Base-by-base conservation (phyloP, 35 echinoderm and acorn worm species). In the Apostichopus parvimensis region DNA sequence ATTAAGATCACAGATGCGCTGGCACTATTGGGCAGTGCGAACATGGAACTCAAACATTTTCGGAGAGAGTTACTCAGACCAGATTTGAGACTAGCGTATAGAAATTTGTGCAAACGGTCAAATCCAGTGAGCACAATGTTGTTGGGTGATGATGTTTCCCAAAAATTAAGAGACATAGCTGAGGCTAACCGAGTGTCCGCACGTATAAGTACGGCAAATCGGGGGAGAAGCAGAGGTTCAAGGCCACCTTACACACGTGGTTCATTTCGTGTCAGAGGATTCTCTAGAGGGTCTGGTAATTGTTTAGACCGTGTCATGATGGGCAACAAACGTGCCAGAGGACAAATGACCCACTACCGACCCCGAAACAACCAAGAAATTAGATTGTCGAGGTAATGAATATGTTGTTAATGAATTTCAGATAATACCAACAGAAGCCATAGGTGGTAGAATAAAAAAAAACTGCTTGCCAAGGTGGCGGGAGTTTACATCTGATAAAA, bases 401-500 rank as follows among this genome's bases (percentile, higher is more conserved):
- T 28, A 28, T 28, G 26, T 28, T 15, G 14, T 10, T 8, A 65
- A 65, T 20, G 8, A 22, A 22, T 15, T 78, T 10, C 76, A 78
- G 7, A 1, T 28, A 28, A 28, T 28, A 28, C 1, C 26, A 28
- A 28, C 26, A 28, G 26, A 28, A 28, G 26, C n/a, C 10, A 20
- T 28, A 15, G 25, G 11, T 11, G 25, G 76, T 8, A 78, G 25
- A 78, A 8, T 65, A 15, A 65, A 65, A n/a, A n/a, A n/a, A 65
- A 10, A 65, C 61, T 65, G 8, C 61, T 10, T 65, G 8, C 8
- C 61, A 10, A 8, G 61, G 14, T 65, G 61, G 61, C 17, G 18
- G 9, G 25, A 78, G 20, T 8, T 78, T 1, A 78, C 76, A n/a
- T 92, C 91, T 14, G 91, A 92, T 92, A 55, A 92, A 82, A 53